Evolutionary conservation across 30 jellyfish, hydroid and myxozoan species (phyloP).

Genomic region (Hydra vulgaris): DNA sequence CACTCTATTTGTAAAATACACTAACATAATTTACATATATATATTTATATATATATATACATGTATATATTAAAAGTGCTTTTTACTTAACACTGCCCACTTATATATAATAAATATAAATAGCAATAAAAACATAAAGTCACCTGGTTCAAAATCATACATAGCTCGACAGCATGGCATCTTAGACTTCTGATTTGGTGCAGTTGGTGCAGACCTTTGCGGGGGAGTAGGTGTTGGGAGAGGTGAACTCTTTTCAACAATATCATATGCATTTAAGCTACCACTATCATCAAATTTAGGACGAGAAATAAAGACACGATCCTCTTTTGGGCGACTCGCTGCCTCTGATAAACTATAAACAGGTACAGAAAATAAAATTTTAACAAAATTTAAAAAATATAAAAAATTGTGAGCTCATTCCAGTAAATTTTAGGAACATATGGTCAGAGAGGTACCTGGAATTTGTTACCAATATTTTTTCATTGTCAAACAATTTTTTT

Average conservation of each 20-base stretch:
- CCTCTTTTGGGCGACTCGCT: conserved; percentile 89
- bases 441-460: no score
- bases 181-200: conserved; percentile 41
- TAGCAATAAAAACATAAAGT: background rate
- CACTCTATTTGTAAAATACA: no score
- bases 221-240: conserved; percentile 42
- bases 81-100: no score
- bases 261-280: conserved; percentile 12
- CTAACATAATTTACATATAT: no score
- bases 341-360: conserved; percentile 68
- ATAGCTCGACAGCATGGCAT: conserved; percentile 65
- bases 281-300: conserved; percentile 31
- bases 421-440: no score
- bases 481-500: no score
- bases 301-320: conserved; percentile 48
- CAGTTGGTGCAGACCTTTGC: conserved; percentile 29
- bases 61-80: no score
- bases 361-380: no score
- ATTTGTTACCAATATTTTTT: no score
- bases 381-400: background rate
- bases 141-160: conserved; percentile 92
- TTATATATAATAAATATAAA: background rate
- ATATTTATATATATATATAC: no score
- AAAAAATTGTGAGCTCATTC: no score
- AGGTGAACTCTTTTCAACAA: conserved; percentile 10